Conservation (phyloP, 2,888 invertebrate genomes). For the Synanthedon myopaeformis region DNA sequence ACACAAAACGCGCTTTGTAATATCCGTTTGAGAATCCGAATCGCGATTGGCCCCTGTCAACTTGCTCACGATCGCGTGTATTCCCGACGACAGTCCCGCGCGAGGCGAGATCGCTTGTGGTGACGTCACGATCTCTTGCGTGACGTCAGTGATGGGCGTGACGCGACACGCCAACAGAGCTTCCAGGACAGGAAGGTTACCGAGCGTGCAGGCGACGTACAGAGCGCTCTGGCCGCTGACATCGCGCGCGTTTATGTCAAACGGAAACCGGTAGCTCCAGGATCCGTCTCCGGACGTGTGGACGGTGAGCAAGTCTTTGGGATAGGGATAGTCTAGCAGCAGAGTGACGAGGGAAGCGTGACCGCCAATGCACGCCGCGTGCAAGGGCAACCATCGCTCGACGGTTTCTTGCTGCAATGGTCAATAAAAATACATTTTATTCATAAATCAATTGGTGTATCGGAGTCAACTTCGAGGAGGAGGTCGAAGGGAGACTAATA, state of each 20-base stretch:
- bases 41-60: slow-evolving; percentile 65
- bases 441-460: no score
- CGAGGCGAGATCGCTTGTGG: slow-evolving; percentile 69
- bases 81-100: slow-evolving; percentile 85
- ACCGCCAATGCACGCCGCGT: slow-evolving; percentile 92
- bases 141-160: background rate
- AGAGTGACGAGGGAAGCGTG: slow-evolving; percentile 82
- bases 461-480: no score
- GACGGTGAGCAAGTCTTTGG: slow-evolving; percentile 57
- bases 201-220: slow-evolving; percentile 88
- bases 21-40: slow-evolving; percentile 60
- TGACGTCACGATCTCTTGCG: background rate
- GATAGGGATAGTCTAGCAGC: slow-evolving; percentile 86
- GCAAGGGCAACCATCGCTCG: slow-evolving; percentile 92
- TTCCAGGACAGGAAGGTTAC: slow-evolving; percentile 83
- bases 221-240: slow-evolving; percentile 91
- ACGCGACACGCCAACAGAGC: slow-evolving; percentile 67
- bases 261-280: slow-evolving; percentile 88
- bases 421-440: no score
- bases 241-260: slow-evolving; percentile 92
- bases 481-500: no score
- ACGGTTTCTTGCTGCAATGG: slow-evolving; percentile 81
- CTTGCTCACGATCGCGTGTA: slow-evolving; percentile 88
- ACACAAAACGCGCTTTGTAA: slow-evolving; percentile 80
- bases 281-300: slow-evolving; percentile 61